These are phyloP conservation scores for Colostygia pectinataria DNA, from an alignment of 2,888 invertebrate genomes.

Conservation along the genomic window DNA sequence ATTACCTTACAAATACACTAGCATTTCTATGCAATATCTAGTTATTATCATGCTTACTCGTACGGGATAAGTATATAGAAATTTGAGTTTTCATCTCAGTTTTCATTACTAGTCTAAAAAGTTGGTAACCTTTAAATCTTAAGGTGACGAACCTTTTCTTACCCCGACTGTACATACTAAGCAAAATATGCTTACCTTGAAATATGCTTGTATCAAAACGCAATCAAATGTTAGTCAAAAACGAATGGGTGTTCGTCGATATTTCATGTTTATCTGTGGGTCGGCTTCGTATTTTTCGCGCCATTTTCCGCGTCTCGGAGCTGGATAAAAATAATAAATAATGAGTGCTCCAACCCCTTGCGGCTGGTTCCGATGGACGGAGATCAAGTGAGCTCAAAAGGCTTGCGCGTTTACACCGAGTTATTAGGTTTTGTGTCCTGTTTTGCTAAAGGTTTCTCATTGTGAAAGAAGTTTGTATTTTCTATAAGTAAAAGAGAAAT, in stretches of 20 bases:
- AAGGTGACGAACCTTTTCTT: too few species aligned
- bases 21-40: too few species aligned
- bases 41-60: too few species aligned
- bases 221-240: conserved; percentile 28
- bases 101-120: too few species aligned
- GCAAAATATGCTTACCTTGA: too few species aligned
- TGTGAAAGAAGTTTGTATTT: neutral
- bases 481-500: neutral
- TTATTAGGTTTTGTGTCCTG: conserved; percentile 28
- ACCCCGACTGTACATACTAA: too few species aligned
- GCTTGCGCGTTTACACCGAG: conserved; percentile 33
- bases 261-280: conserved; percentile 32
- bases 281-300: conserved; percentile 30
- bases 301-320: conserved; percentile 30
- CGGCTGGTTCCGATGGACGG: conserved; percentile 42
- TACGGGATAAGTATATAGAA: too few species aligned
- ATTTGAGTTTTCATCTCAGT: too few species aligned
- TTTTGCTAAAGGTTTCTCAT: neutral
- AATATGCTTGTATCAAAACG: conserved; percentile 7
- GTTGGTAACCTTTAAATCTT: too few species aligned
- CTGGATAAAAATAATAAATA: conserved; percentile 55
- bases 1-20: too few species aligned
- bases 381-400: conserved; percentile 45
- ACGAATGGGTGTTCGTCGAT: conserved; percentile 13
- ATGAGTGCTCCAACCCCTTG: conserved; percentile 40